These are phyloP conservation scores for Alethe castanea DNA, from an alignment of 2,113 vertebrate species.

Conservation along the genomic window DNA sequence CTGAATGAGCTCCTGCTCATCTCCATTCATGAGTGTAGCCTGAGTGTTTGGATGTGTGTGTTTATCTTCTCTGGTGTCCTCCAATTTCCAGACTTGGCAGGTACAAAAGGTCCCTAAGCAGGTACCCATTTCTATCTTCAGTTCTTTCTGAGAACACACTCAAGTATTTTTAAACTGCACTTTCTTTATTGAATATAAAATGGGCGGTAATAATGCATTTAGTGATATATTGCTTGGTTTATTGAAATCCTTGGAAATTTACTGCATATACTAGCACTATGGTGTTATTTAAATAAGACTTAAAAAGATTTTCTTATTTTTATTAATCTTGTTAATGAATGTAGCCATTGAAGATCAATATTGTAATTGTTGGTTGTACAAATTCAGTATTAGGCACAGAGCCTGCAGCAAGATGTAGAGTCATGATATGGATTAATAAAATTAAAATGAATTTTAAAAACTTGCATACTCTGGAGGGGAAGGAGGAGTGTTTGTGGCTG, in stretches of 20 bases:
- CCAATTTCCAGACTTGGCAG: neutral
- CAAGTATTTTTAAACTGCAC: neutral
- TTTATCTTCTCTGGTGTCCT: neutral
- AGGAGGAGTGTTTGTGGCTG: no score
- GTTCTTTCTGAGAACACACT: neutral
- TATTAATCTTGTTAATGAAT: neutral
- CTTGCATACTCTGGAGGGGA: neutral
- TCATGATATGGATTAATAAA: neutral
- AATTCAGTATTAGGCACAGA: neutral
- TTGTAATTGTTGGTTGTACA: neutral
- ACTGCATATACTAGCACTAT: neutral
- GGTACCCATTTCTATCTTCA: neutral
- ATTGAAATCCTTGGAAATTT: neutral
- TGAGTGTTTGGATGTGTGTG: neutral
- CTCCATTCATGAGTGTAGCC: neutral
- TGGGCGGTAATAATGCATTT: neutral
- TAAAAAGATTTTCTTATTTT: neutral
- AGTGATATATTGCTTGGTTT: neutral
- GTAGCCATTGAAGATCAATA: neutral
- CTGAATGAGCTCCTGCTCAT: neutral
- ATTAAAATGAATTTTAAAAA: neutral
- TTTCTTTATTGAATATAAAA: neutral
- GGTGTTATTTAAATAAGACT: neutral
- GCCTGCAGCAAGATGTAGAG: neutral
- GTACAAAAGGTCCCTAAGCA: neutral